Base-by-base conservation (phyloP, 1,140 invertebrate genomes). In the Pollicipes pollicipes region DNA sequence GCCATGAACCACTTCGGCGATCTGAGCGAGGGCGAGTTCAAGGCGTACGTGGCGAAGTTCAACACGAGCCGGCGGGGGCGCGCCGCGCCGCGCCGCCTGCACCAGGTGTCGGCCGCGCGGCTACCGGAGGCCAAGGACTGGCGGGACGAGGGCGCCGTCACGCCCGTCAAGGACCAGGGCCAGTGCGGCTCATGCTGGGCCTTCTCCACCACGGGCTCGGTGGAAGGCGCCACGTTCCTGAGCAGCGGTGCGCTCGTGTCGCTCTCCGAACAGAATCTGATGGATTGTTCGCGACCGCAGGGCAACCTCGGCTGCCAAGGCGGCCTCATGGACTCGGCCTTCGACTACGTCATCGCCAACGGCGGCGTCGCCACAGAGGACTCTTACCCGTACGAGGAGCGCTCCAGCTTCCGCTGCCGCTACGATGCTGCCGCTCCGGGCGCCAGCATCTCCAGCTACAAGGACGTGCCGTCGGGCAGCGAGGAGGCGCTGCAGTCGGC, bases 301-400 rank as follows among this genome's bases (percentile, higher is more conserved):
- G 95, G 94, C 17, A 98, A 99, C 82, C 86, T 95, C 78, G 97
- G 97, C 66, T 99, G 97, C 81, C 87, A 91, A 75, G 95, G 95
- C 75, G 95, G 95, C 72, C 82, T 96, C 27, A 97, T 97, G 93
- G 92, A 97, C 81, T 83, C 89, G 75, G 91, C 90, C 68, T 95
- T 96, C 83, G 66, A 76, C 75, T 99, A 98, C 80, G 87, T 99
- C 75, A 91, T 88, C 79, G 86, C 89, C 66, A 98, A 98, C 77
- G 82, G 84, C 17, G 90, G 88, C 8, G 83, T 99, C 73, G 95
- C 98, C 80, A 97, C 94, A 8, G 96, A 98, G 81, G 82, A 84
- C 32, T 85, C 84, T 27, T 83, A 83, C 63, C 75, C 76, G 0
- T 78, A 78, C 71, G 73, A 75, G 63, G 75, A n/a, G n/a, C n/a